These are phyloP conservation scores for Toxotes lorentzi DNA, from an alignment of 2,797 vertebrate genomes.

Conservation along the genomic window DNA sequence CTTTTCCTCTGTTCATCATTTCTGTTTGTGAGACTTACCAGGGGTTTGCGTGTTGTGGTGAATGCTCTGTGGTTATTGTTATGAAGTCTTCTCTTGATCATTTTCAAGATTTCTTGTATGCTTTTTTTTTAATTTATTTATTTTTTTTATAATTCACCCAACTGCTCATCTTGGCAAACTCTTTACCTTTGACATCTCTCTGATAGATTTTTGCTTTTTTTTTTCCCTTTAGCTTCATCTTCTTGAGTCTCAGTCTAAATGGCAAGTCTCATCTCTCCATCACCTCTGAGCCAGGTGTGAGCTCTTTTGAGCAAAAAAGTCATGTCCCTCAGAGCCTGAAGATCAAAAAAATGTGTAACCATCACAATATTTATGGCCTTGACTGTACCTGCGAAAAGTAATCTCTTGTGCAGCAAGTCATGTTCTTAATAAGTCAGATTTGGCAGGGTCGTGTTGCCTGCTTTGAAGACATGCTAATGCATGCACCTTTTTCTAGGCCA, in stretches of 20 bases:
- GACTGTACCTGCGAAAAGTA: neutral
- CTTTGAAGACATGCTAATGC: slow-evolving; percentile 22
- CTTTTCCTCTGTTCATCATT: neutral
- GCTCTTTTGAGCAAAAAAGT: neutral
- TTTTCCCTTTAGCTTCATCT: neutral
- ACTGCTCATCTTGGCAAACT: neutral
- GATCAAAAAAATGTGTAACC: neutral
- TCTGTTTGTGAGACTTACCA: neutral
- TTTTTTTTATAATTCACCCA: neutral
- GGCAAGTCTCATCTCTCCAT: neutral
- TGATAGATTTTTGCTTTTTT: neutral
- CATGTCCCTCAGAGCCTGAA: neutral
- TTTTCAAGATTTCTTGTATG: neutral
- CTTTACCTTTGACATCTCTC: neutral
- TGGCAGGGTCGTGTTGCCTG: neutral
- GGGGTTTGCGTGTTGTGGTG: neutral
- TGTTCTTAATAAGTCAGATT: slow-evolving; percentile 17
- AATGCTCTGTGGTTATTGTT: neutral
- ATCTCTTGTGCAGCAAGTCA: neutral
- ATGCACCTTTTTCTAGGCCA: slow-evolving; percentile 8
- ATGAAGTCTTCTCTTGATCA: neutral
- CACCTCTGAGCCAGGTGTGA: neutral
- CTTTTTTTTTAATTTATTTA: neutral
- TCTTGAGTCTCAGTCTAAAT: neutral
- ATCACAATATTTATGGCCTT: neutral